phyloP scores from a whole-genome alignment of 2,888 invertebrate species.

The Anticlea derivata region DNA sequence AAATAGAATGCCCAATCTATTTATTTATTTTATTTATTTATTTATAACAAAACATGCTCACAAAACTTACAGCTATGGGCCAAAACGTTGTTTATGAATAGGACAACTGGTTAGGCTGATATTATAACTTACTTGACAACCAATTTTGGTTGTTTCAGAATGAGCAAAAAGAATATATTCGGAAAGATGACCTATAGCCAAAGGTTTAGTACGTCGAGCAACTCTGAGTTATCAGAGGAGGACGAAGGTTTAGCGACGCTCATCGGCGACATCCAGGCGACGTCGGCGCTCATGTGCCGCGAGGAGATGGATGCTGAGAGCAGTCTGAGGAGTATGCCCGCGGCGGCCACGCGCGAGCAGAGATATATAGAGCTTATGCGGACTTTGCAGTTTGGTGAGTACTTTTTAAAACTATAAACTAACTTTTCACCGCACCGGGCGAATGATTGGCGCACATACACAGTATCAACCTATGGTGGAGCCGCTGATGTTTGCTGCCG shows the following conservation, averaged over 20 bases:
- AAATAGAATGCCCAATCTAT: too few relatives aligned
- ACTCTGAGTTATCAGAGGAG: constrained; percentile 88
- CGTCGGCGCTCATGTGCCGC: constrained; percentile 73
- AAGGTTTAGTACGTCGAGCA: constrained; percentile 77
- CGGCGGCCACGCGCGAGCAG: constrained; percentile 69
- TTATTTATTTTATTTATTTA: too few relatives aligned
- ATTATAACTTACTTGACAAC: not conserved
- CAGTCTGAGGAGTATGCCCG: constrained; percentile 59
- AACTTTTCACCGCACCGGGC: too few relatives aligned
- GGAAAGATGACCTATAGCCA: constrained; percentile 81
- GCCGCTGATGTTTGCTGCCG: too few relatives aligned
- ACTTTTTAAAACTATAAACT: too few relatives aligned
- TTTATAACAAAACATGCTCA: too few relatives aligned
- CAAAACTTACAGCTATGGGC: too few relatives aligned
- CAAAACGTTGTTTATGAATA: too few relatives aligned
- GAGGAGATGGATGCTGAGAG: constrained; percentile 57
- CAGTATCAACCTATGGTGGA: too few relatives aligned
- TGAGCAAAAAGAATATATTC: constrained; percentile 85
- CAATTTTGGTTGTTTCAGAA: constrained; percentile 64
- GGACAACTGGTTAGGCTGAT: too few relatives aligned
- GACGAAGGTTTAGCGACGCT: constrained; percentile 94
- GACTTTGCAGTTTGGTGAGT: constrained; percentile 92
- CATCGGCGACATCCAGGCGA: constrained; percentile 92
- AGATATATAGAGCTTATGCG: constrained; percentile 95
- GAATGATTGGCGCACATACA: too few relatives aligned